phyloP scores from a whole-genome alignment of 2,888 invertebrate species.

The Lordiphosa fenestrarum region DNA sequence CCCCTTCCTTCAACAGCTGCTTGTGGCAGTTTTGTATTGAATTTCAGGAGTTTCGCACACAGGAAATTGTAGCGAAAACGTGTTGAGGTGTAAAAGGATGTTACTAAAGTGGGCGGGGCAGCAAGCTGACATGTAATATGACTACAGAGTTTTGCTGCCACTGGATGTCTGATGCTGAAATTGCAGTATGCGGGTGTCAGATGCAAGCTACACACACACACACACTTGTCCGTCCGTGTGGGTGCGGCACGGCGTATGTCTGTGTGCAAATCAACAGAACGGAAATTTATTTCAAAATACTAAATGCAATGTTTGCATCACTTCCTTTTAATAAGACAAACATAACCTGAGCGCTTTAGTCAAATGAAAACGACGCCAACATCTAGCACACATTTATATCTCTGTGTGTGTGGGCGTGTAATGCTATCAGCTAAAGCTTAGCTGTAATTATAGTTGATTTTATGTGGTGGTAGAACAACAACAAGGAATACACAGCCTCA shows the following conservation, averaged over 20 bases:
- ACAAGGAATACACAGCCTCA: not conserved
- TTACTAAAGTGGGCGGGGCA: slow-evolving; percentile 18
- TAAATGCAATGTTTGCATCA: slow-evolving; percentile 42
- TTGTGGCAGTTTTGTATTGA: slow-evolving; percentile 31
- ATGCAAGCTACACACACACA: slow-evolving; percentile 29
- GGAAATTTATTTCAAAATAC: slow-evolving; percentile 73
- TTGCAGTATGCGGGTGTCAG: slow-evolving; percentile 54
- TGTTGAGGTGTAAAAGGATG: slow-evolving; percentile 67
- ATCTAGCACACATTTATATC: not conserved
- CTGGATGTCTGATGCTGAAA: slow-evolving; percentile 34
- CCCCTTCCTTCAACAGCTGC: slow-evolving; percentile 12
- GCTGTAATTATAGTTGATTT: slow-evolving; percentile 10
- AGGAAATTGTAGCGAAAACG: slow-evolving; percentile 69
- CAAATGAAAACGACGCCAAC: slow-evolving; percentile 1
- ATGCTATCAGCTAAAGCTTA: slow-evolving; percentile 9
- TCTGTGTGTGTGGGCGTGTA: slow-evolving; percentile 11
- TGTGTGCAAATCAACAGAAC: slow-evolving; percentile 64
- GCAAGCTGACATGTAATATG: slow-evolving; percentile 64
- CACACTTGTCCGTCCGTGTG: not conserved
- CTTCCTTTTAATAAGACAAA: slow-evolving; percentile 53
- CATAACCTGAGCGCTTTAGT: slow-evolving; percentile 14
- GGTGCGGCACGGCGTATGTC: slow-evolving; percentile 7
- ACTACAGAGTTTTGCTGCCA: slow-evolving; percentile 48
- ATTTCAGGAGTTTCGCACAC: slow-evolving; percentile 38
- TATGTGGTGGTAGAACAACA: not conserved